Evolutionary conservation across 1,140 invertebrate genomes (phyloP).

Genomic region (Zaprionus camerounensis): DNA sequence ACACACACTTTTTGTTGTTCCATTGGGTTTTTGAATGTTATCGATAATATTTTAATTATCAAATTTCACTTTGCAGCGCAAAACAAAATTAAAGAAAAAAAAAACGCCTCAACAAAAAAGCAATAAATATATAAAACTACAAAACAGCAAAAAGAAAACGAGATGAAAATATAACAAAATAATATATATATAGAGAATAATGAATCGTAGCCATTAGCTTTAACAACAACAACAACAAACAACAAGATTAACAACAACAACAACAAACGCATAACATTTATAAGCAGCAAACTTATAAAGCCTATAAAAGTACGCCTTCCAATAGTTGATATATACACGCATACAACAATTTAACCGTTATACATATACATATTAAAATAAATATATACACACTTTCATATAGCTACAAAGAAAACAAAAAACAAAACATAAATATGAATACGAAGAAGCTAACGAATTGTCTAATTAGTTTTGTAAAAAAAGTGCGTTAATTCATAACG

Average conservation of each 20-base stretch:
- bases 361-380: constrained; percentile 20
- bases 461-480: constrained; percentile 34
- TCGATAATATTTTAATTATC: constrained; percentile 17
- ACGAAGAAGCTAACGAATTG: constrained; percentile 18
- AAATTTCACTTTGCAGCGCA: constrained; percentile 52
- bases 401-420: constrained; percentile 14
- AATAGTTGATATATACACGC: constrained; percentile 68
- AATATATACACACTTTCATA: constrained; percentile 11
- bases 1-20: constrained; percentile 8
- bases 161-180: constrained; percentile 45
- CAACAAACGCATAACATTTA: constrained; percentile 57
- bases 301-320: constrained; percentile 76
- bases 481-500: constrained; percentile 70
- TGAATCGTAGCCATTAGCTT: constrained; percentile 68
- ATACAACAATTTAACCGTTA: constrained; percentile 56
- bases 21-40: constrained; percentile 5
- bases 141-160: constrained; percentile 32
- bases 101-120: constrained; percentile 68
- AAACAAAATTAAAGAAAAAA: constrained; percentile 41
- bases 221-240: constrained; percentile 35
- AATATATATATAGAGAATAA: constrained; percentile 18
- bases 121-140: constrained; percentile 55
- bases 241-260: constrained; percentile 4
- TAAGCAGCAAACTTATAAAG: constrained; percentile 56
- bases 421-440: constrained; percentile 8